Evolutionary conservation across 2,888 invertebrate species (phyloP), one percentile per base, ranked within the genome.

Genomic region (Ectemnius cavifrons): DNA sequence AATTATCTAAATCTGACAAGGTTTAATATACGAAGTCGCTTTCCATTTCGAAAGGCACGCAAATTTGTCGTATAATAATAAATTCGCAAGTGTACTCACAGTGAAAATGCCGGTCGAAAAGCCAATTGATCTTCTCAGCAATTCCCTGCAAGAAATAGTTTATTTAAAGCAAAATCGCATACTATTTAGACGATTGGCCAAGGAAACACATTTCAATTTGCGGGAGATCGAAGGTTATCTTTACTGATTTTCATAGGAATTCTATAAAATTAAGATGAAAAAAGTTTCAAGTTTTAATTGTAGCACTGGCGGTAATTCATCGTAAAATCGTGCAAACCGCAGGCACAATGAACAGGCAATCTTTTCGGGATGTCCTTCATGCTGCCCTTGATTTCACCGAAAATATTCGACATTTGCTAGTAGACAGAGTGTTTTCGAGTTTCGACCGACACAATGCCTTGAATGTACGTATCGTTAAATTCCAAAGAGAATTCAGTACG

Each of bases 321-420:
- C 79, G 84, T 56, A 87, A 87, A 84, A 87, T 90, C 69, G 70
- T 77, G 3, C 65, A 83, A 16, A 75, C 76, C 4, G 59, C 80
- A 28, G 90, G 90, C 0, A 85, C 87, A 3, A 76, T 91, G 37
- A 80, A 67, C 13, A 82, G 87, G 76, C 23, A 68, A 3, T 67
- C 63, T 3, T 89, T 91, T 70, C 87, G 87, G 27, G 88, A 91
- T 60, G 71, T 90, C 72, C 73, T 89, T 57, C 90, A 91, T 45
- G 67, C 85, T 0, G 87, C 86, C 46, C 75, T 91, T 5, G 89
- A 91, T 78, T 90, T 83, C 56, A 91, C 91, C 0, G 88, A 91
- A 73, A 90, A 90, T 76, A 85, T 85, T 65, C 87, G 89, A 11
- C 89, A 90, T 67, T 64, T 89, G 27, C 71, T 90, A 47, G 71